A percentile compares a stretch with the other conserved stretches of the same genome.
Conservation (phyloP, 1,140 invertebrate genomes). For the Gryllus bimaculatus region DNA sequence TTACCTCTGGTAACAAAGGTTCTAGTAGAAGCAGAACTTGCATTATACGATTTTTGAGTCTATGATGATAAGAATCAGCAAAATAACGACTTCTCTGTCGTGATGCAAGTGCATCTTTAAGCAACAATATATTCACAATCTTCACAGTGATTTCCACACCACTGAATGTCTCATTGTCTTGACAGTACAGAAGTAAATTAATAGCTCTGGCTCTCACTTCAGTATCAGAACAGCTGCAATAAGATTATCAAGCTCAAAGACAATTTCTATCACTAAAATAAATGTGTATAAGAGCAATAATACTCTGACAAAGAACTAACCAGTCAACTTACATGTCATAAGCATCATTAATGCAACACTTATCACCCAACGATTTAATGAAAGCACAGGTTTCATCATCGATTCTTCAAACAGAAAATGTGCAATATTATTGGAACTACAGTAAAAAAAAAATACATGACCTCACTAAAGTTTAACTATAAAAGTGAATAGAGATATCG, state of each 20-base stretch:
- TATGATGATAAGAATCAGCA: conserved; percentile 41
- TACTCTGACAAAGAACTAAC: neutral
- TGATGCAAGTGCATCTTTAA: conserved; percentile 26
- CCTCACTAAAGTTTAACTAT: neutral
- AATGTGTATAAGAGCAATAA: neutral
- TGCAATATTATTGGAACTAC: conserved; percentile 2
- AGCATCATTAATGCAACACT: conserved; percentile 8
- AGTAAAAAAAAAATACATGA: neutral
- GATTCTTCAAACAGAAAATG: conserved; percentile 12
- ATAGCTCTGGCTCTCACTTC: conserved; percentile 31
- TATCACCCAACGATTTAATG: conserved; percentile 10
- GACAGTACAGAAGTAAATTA: conserved; percentile 25
- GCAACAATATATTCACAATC: conserved; percentile 23
- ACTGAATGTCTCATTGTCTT: neutral
- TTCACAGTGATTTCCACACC: conserved; percentile 7
- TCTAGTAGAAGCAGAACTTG: conserved; percentile 41
- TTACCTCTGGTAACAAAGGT: conserved; percentile 28
- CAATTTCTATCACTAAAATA: neutral
- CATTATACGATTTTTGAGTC: conserved; percentile 39
- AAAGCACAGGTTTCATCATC: conserved; percentile 19
- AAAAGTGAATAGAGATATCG: too few relatives aligned
- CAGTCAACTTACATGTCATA: neutral
- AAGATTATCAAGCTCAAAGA: neutral
- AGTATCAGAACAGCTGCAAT: conserved; percentile 27
- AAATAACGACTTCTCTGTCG: conserved; percentile 38